phyloP scores from a whole-genome alignment of 2,113 vertebrate species.

The Isurus oxyrinchus region DNA sequence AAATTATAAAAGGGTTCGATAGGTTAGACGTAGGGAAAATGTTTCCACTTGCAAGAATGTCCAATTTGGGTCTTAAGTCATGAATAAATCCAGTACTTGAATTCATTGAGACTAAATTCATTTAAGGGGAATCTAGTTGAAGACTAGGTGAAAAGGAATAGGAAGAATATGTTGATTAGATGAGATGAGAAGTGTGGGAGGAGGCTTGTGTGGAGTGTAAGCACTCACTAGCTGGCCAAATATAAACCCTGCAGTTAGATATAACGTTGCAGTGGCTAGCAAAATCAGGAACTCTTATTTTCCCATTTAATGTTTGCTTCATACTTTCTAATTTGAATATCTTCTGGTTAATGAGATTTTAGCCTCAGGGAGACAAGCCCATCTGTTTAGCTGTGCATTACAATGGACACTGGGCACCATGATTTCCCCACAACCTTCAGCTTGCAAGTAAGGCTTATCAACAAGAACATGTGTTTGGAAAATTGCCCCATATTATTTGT shows the following conservation, averaged over 20 bases:
- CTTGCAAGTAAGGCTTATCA: not conserved
- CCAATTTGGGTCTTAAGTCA: not conserved
- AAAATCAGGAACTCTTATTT: not conserved
- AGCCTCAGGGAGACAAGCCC: not conserved
- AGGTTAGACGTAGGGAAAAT: not conserved
- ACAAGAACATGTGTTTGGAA: not conserved
- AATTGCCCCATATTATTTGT: not conserved
- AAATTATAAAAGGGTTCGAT: not conserved
- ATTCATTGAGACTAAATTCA: not conserved
- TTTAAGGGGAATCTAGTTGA: not conserved
- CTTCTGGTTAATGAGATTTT: not conserved
- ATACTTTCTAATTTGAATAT: not conserved
- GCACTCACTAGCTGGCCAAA: no score
- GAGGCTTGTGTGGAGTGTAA: not conserved
- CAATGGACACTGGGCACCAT: not conserved
- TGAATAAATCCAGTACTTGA: not conserved
- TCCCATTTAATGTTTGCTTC: not conserved
- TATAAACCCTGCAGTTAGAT: not conserved
- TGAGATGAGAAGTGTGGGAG: not conserved
- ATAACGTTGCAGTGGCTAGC: not conserved
- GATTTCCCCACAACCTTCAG: not conserved
- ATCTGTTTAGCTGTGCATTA: not conserved
- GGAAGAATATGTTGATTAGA: not conserved
- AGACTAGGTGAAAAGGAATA: not conserved
- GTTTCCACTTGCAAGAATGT: not conserved